Evolutionary conservation across 2,113 vertebrate species (phyloP), one percentile per base, ranked within the genome.

Genomic region (Festucalex cinctus): DNA sequence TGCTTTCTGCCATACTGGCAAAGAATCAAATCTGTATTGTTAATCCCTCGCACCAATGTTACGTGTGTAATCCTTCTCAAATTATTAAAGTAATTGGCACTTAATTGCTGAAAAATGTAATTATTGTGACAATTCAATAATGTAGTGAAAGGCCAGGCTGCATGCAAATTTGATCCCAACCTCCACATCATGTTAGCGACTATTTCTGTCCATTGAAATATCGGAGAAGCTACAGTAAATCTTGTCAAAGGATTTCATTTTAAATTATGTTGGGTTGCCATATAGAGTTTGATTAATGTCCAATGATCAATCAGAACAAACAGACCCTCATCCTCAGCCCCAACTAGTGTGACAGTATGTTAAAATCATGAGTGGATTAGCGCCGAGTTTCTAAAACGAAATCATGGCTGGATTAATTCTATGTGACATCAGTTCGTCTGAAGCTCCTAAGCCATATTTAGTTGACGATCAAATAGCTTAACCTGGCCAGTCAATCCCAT

Each of bases 391-490:
- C 75, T 71, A 78, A 86, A 88, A 67, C 43, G 6, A 88, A 89
- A 87, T 86, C 81, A 81, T 73, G 75, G 62, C 81, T 74, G 81
- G 85, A 87, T 88, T 89, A 88, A 81, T 69, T 66, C 82, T 67
- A 68, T 76, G 80, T 88, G 83, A 85, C 85, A 88, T 85, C 81
- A 72, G 76, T 79, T 85, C 37, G 74, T 84, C 85, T 70, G 81
- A 19, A 6, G 70, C 66, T 83, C 73, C 83, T 88, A 88, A 89
- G 76, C 85, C 86, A 87, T 88, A 88, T 88, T 89, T 89, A 86
- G 78, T 86, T 88, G 86, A 86, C 65, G 85, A 88, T 86, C 78
- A 88, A 87, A 86, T 71, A 71, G 83, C 85, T 88, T 89, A 89
- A 88, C 86, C 82, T 89, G 86, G 74, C 71, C 75, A 62, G 81